phyloP scores from a whole-genome alignment of 2,797 vertebrate species.

The Sternotherus odoratus region DNA sequence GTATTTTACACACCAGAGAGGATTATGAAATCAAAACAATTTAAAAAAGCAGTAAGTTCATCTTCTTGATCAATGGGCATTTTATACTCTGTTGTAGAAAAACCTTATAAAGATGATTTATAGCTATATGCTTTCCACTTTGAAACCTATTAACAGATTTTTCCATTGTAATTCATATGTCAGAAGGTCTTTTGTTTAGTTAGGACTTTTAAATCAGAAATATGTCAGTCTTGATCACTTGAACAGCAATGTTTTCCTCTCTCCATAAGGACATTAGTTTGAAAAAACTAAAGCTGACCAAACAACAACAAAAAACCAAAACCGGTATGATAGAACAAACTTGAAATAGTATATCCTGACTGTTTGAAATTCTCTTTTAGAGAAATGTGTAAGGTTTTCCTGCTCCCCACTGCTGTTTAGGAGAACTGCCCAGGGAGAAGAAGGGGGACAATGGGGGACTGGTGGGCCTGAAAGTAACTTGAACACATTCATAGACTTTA shows the following conservation, averaged over 20 bases:
- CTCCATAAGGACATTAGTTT: neutral
- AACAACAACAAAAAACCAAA: no score
- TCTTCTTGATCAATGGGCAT: neutral
- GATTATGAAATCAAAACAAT: neutral
- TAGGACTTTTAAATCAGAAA: neutral
- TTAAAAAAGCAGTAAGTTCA: neutral
- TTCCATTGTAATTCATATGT: no score
- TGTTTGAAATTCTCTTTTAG: no score
- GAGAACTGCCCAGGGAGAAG: neutral
- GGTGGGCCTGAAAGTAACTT: no score
- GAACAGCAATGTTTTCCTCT: neutral
- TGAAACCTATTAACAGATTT: neutral
- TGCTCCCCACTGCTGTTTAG: neutral
- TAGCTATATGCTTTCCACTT: neutral
- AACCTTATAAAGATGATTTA: neutral
- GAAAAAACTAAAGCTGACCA: no score
- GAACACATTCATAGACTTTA: no score
- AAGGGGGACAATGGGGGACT: no score
- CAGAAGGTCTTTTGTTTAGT: no score
- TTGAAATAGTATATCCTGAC: no score
- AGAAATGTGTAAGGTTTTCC: no score
- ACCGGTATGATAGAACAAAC: neutral
- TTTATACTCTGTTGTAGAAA: neutral
- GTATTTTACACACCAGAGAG: neutral
- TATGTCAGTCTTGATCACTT: neutral